Conservation (phyloP, 2,888 invertebrate species). For the Drymonia ruficornis region DNA sequence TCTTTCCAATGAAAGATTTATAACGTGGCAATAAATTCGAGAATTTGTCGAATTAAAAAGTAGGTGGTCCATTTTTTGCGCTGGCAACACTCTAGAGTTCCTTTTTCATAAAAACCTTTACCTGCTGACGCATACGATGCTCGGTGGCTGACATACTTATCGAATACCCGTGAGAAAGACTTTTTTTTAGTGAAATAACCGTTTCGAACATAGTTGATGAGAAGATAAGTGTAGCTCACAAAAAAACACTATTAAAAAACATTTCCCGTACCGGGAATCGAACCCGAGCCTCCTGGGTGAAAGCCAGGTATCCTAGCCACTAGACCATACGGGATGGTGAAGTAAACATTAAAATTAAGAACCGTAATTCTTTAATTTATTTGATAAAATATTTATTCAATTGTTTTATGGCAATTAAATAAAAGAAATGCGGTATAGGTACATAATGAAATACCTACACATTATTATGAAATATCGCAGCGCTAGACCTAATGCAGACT, state of each 20-base stretch:
- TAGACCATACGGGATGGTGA: slow-evolving; percentile 59
- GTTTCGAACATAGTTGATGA: not conserved
- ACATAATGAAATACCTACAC: too few relatives aligned
- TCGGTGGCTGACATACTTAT: not conserved
- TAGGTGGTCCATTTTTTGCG: slow-evolving; percentile 11
- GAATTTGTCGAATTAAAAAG: slow-evolving; percentile 8
- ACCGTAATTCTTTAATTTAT: rapidly evolving
- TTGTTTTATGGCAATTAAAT: too few relatives aligned
- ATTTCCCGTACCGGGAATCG: slow-evolving; percentile 88
- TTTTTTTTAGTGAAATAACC: not conserved
- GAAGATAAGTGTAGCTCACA: not conserved
- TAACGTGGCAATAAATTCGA: slow-evolving; percentile 13
- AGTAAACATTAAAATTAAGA: rapidly evolving
- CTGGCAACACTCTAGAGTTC: slow-evolving; percentile 7
- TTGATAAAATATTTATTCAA: too few relatives aligned
- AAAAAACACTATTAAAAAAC: not conserved
- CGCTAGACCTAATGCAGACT: too few relatives aligned
- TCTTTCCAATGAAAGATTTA: slow-evolving; percentile 15
- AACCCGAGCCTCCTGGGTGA: slow-evolving; percentile 91
- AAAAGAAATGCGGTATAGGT: too few relatives aligned
- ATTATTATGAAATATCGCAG: too few relatives aligned
- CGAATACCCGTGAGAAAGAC: slow-evolving; percentile 24
- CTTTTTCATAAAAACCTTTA: slow-evolving; percentile 14
- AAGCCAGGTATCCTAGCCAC: slow-evolving; percentile 90
- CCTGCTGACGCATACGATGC: slow-evolving; percentile 9